Base-by-base conservation (phyloP, 2,888 invertebrate species). In the Diloba caeruleocephala region DNA sequence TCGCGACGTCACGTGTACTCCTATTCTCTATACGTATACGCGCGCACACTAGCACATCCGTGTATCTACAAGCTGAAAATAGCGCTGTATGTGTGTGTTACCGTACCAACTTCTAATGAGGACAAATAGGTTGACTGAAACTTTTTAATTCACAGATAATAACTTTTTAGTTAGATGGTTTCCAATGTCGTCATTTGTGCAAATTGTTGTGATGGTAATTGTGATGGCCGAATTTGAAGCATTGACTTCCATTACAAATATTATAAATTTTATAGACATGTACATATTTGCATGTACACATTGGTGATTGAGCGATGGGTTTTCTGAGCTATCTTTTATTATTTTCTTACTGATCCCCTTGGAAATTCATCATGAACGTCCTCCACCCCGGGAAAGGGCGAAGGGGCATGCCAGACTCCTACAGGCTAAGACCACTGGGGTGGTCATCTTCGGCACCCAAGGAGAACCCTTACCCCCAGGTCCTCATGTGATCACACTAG, bases 71-170 rank as follows among this genome's bases (percentile, higher is more conserved):
- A 62, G 72, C 66, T 48, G 62, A 54, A 66, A 70, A 67, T 71
- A 44, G 15, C 28, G 61, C 49, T 54, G 61, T 41, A 9, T 37
- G 58, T 55, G 69, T 72, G 78, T 31, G 49, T 59, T 32, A 10
- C 38, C 29, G 37, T 62, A 51, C 55, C n/a, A n/a, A n/a, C n/a
- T n/a, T 73, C 45, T 71, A 85, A 79, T 79, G 80, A 77, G 85
- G 78, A 63, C 81, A 62, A 71, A 77, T 79, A 66, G 75, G 72
- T 69, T 71, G 58, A 41, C 50, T 63, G 67, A 65, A 73, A 68
- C 66, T 68, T 77, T 77, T 78, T 76, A 78, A 79, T 80, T 76
- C 63, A 61, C 65, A 64, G 52, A 58, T 73, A 63, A 51, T 58
- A 54, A 50, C 42, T 44, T 19, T 32, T 52, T 52, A 21, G 61